A percentile compares a stretch with the other conserved stretches of the same genome.
Evolutionary conservation across 1,140 invertebrate species (phyloP).

Genomic region (Ganaspis sp.): DNA sequence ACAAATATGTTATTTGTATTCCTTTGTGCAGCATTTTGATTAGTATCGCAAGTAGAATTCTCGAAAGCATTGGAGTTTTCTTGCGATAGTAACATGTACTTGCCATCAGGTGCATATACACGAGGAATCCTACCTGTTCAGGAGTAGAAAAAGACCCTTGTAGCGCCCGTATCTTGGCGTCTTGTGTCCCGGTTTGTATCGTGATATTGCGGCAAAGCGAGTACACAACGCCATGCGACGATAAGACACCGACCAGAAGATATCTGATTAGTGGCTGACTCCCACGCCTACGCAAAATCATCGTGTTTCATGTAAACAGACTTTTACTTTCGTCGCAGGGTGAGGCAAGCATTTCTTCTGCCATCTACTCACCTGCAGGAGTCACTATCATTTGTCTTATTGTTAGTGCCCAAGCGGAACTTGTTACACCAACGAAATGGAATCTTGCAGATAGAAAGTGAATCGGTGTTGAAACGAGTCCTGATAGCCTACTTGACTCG

Average conservation of each 20-base stretch:
- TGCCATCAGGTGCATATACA: not conserved
- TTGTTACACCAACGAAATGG: not conserved
- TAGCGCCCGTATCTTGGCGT: not conserved
- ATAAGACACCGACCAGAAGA: slow-evolving; percentile 43
- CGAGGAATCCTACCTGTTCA: not conserved
- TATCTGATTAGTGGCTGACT: slow-evolving; percentile 52
- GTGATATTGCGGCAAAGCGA: slow-evolving; percentile 41
- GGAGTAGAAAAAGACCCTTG: not conserved
- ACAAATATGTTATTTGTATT: not conserved
- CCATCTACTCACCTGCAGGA: not conserved
- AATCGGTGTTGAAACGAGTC: not conserved
- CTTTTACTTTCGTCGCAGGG: not conserved
- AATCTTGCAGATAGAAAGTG: slow-evolving; percentile 7
- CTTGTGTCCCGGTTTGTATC: slow-evolving; percentile 15
- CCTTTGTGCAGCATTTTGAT: not conserved
- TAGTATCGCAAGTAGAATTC: not conserved
- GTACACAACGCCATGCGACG: slow-evolving; percentile 47
- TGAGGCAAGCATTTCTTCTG: not conserved
- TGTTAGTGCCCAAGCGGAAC: not conserved
- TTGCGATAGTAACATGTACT: not conserved
- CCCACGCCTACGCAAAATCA: slow-evolving; percentile 50
- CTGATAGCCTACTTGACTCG: not conserved
- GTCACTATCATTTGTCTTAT: slow-evolving; percentile 10
- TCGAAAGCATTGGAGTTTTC: not conserved
- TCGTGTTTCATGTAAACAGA: not conserved